Conservation (phyloP, 2,113 vertebrate genomes). For the Lamprotornis superbus region DNA sequence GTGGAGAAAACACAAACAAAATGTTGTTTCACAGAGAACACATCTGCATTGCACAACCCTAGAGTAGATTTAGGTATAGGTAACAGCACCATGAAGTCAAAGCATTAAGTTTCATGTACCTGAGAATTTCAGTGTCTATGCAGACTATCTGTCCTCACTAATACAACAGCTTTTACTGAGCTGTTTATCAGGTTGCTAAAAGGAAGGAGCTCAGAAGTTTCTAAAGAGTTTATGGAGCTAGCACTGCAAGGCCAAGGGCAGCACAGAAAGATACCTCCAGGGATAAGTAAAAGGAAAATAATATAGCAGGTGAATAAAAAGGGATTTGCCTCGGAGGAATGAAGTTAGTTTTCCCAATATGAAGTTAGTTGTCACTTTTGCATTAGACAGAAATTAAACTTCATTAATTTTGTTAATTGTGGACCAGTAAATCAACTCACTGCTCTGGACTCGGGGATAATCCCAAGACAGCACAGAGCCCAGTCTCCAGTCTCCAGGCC, state of each 20-base stretch:
- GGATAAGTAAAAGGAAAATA: background rate
- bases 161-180: background rate
- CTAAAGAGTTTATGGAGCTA: background rate
- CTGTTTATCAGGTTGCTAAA: background rate
- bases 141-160: background rate
- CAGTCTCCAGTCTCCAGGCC: background rate
- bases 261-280: background rate
- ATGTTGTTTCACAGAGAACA: background rate
- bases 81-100: background rate
- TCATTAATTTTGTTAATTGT: background rate
- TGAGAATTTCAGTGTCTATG: background rate
- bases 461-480: background rate
- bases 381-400: background rate
- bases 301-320: background rate
- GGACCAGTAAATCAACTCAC: background rate
- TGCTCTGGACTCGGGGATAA: background rate
- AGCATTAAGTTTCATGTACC: background rate
- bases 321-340: background rate
- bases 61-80: background rate
- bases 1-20: background rate
- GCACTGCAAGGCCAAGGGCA: background rate
- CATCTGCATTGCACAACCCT: background rate
- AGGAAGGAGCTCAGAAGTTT: background rate
- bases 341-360: background rate
- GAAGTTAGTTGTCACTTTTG: background rate